Evolutionary conservation across 2,113 vertebrate species (phyloP).

Genomic region (Tyto alba): DNA sequence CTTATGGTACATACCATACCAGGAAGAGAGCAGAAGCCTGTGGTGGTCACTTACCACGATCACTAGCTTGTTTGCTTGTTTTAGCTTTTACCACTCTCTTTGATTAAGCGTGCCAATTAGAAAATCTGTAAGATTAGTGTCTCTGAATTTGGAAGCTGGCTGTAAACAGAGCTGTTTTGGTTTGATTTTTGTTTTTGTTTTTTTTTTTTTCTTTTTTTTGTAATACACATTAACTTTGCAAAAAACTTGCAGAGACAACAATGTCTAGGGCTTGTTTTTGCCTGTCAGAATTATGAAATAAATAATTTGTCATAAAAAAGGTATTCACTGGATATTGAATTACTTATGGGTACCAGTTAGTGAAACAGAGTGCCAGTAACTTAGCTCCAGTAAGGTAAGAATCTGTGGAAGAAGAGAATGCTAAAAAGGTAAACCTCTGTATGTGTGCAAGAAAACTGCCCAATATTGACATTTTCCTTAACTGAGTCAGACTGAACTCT

Average conservation of each 20-base stretch:
- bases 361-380: neutral
- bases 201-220: no score
- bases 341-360: neutral
- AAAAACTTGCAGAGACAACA: neutral
- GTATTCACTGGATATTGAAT: neutral
- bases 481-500: neutral
- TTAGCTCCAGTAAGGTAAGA: neutral
- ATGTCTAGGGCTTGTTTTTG: neutral
- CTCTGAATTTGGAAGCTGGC: neutral
- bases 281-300: constrained; percentile 9
- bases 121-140: neutral
- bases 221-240: neutral
- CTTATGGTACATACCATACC: rapidly evolving
- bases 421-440: neutral
- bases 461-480: neutral
- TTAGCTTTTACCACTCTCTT: neutral
- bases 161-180: neutral
- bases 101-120: neutral
- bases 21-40: neutral
- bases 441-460: neutral
- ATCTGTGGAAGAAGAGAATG: neutral
- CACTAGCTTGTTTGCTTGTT: neutral
- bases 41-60: neutral
- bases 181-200: no score
- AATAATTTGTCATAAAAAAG: neutral